Evolutionary conservation across 2,888 invertebrate genomes (phyloP), one percentile per base, ranked within the genome.

Genomic region (Morpho helenor): DNA sequence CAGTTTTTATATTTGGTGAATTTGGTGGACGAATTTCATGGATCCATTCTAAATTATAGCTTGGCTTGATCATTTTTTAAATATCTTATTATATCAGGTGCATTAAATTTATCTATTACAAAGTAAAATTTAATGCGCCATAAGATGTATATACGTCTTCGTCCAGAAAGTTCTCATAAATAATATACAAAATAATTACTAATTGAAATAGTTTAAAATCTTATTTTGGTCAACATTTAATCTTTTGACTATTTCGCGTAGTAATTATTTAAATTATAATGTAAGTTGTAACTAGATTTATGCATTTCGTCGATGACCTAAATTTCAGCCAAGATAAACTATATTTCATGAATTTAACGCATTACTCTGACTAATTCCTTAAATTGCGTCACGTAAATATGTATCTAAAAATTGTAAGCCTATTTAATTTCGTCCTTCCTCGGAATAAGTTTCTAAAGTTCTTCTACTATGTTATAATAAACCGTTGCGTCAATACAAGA

Each of bases 11-110:
- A 44, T 62, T 16, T 2, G 7, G 41, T 5, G n/a, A 44, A 53
- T 41, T 59, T 61, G 48, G 44, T 59, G 61, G 61, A 56, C 46
- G 56, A 59, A 61, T 9, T 7, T 16, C 16, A 16, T 16, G 5
- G 31, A 31, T 31, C 31, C 0, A 5, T 3, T 31, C 31, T 31
- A 2, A 31, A 31, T 5, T 31, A 31, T 31, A 31, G 3, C 31
- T 5, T 3, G 2, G 5, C 5, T 31, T 31, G 31, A 31, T 5
- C 31, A 5, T 5, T 3, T 31, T 3, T 31, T 31, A 31, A 31
- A 31, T 31, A 31, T 31, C 2, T 31, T 31, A 31, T 31, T 31
- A 31, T 31, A 31, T 31, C 16, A 39, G 47, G 45, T 23, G 8
- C n/a, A 7, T 48, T 48, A 48, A 54, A 54, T 42, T 54, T 48